Percentiles rank a stretch among this genome's conserved stretches.
These are phyloP conservation scores for Alectoris magna DNA, from an alignment of 2,797 vertebrate genomes.

Conservation along the genomic window DNA sequence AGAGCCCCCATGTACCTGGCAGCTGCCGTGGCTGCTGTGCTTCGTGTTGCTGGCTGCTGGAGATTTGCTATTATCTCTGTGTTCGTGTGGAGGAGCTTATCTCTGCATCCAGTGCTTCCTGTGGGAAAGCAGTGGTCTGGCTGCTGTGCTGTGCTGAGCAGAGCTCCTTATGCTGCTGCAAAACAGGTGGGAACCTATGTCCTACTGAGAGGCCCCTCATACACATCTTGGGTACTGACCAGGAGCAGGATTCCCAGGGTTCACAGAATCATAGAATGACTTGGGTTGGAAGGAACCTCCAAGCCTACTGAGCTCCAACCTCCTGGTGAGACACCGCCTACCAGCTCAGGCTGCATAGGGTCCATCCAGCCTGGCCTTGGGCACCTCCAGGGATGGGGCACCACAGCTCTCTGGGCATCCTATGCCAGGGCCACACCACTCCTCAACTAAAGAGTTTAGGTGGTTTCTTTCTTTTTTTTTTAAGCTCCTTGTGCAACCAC, in stretches of 20 bases:
- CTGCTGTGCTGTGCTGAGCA: neutral
- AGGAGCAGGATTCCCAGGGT: neutral
- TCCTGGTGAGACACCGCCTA: neutral
- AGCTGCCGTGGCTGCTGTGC: neutral
- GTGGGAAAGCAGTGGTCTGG: conserved; percentile 23
- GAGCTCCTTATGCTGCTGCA: neutral
- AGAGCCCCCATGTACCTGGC: neutral
- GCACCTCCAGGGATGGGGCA: neutral
- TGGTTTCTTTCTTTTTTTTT: neutral
- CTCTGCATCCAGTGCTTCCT: conserved; percentile 34
- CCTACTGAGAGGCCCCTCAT: neutral
- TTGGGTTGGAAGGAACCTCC: neutral
- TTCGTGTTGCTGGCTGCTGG: neutral
- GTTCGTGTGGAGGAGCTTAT: conserved; percentile 25
- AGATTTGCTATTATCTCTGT: conserved; percentile 17
- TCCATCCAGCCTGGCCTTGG: too few relatives aligned
- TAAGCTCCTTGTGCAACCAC: neutral
- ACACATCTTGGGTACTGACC: neutral
- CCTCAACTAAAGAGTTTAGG: neutral
- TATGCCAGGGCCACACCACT: neutral
- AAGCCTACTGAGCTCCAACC: neutral
- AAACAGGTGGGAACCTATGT: conserved; percentile 18
- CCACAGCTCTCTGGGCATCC: neutral
- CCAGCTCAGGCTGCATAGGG: neutral
- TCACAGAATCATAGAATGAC: neutral